Percentiles rank a stretch among this genome's conserved stretches.
Evolutionary conservation across 1,140 invertebrate species (phyloP).

Genomic region (Orius insidiosus): DNA sequence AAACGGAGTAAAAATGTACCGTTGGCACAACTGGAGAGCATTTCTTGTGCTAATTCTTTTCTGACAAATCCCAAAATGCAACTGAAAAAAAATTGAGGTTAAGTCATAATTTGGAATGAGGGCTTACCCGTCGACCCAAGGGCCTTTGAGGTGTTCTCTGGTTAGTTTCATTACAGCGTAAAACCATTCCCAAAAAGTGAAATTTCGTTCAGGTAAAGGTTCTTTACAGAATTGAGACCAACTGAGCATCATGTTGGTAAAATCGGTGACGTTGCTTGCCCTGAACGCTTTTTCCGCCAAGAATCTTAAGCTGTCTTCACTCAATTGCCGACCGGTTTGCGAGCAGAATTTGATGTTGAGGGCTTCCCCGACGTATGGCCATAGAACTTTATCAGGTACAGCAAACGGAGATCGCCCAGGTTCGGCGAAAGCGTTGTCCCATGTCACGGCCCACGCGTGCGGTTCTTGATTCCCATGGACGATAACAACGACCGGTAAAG

Average conservation of each 20-base stretch:
- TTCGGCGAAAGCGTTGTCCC: conserved; percentile 95
- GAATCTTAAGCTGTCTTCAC: conserved; percentile 72
- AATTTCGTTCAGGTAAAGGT: conserved; percentile 71
- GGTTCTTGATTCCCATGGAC: conserved; percentile 96
- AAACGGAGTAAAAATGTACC: conserved; percentile 89
- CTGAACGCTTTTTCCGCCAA: conserved; percentile 78
- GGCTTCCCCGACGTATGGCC: conserved; percentile 70
- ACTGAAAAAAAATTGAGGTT: conserved; percentile 25
- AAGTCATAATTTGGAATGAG: conserved; percentile 1
- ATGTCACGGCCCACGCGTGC: conserved; percentile 90
- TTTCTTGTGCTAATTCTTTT: conserved; percentile 75
- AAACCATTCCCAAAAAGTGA: conserved; percentile 99
- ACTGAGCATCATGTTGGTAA: conserved; percentile 37
- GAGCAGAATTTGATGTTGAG: conserved; percentile 77
- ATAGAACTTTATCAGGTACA: conserved; percentile 67
- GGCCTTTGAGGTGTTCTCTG: conserved; percentile 71
- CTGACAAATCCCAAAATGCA: conserved; percentile 77
- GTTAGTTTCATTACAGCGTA: conserved; percentile 93
- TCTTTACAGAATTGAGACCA: conserved; percentile 94
- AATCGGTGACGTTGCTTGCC: conserved; percentile 15
- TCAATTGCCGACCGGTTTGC: conserved; percentile 61
- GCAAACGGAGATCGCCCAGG: conserved; percentile 74
- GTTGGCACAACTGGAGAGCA: conserved; percentile 50
- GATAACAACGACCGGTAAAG: conserved; percentile 91
- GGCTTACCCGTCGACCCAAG: conserved; percentile 75